Evolutionary conservation across 2,888 invertebrate genomes (phyloP).

Genomic region (Lumbricus terrestris): DNA sequence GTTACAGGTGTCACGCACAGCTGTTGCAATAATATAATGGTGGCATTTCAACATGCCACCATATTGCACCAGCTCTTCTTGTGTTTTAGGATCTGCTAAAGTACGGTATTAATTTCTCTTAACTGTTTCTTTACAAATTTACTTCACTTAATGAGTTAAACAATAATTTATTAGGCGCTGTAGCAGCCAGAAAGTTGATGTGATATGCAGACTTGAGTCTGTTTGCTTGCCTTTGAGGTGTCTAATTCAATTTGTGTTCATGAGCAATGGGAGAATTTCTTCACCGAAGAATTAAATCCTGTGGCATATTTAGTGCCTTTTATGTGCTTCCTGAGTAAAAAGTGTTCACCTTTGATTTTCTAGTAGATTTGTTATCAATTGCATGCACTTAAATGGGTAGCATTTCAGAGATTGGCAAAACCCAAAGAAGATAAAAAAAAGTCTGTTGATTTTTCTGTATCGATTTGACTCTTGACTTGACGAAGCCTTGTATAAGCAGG

Average conservation of each 20-base stretch:
- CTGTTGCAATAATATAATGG: neutral
- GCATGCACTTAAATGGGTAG: neutral
- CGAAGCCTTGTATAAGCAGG: neutral
- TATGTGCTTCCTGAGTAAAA: neutral
- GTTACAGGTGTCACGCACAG: neutral
- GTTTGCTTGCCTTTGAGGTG: neutral
- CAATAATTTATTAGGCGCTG: neutral
- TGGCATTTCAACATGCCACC: neutral
- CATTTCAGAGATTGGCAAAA: neutral
- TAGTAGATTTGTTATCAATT: neutral
- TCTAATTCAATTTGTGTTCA: slow-evolving; percentile 3
- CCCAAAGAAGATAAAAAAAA: neutral
- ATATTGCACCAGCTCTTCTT: neutral
- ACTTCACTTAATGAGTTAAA: neutral
- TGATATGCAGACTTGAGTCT: neutral
- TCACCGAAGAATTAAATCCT: neutral
- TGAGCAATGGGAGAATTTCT: neutral
- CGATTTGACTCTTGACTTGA: neutral
- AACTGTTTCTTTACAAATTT: neutral
- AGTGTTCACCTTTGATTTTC: neutral
- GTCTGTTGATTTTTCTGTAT: neutral
- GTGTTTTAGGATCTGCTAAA: neutral
- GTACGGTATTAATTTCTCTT: slow-evolving; percentile 3
- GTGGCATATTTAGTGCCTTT: neutral
- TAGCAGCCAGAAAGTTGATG: neutral